These are phyloP conservation scores for Vicugna pacos DNA, from an alignment of 2,113 vertebrate species.

Conservation along the genomic window DNA sequence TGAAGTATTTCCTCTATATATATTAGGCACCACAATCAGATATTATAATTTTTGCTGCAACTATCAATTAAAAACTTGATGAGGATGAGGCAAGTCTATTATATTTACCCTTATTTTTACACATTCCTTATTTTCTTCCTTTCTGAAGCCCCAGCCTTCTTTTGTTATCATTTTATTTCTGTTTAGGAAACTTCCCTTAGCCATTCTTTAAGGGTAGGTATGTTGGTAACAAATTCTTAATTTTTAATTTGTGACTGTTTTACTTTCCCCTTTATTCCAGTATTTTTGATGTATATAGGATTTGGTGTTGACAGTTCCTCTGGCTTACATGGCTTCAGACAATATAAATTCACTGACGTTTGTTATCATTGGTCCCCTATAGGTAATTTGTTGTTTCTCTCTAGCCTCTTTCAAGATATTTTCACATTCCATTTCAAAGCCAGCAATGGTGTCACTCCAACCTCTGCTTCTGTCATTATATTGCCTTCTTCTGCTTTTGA, in stretches of 20 bases:
- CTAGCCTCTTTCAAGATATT: background rate
- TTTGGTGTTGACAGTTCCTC: background rate
- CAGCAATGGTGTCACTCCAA: background rate
- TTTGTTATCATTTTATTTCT: slow-evolving; percentile 27
- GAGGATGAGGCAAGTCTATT: background rate
- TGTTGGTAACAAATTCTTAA: background rate
- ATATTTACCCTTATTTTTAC: background rate
- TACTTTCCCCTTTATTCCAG: background rate
- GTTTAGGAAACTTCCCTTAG: background rate
- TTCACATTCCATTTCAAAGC: background rate
- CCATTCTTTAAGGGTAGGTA: background rate
- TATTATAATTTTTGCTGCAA: background rate
- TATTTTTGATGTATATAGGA: background rate
- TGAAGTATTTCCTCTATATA: background rate
- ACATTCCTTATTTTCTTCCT: background rate
- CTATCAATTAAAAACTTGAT: background rate
- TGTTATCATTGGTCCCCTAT: background rate
- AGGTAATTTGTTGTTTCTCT: background rate
- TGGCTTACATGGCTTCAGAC: slow-evolving; percentile 26
- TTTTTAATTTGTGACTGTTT: slow-evolving; percentile 7
- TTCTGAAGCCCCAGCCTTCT: background rate
- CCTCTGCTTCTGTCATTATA: background rate
- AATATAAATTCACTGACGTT: background rate
- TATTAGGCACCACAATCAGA: background rate
- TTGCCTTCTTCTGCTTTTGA: slow-evolving; percentile 40